Conservation (phyloP, 2,113 vertebrate species). For the Numida meleagris region DNA sequence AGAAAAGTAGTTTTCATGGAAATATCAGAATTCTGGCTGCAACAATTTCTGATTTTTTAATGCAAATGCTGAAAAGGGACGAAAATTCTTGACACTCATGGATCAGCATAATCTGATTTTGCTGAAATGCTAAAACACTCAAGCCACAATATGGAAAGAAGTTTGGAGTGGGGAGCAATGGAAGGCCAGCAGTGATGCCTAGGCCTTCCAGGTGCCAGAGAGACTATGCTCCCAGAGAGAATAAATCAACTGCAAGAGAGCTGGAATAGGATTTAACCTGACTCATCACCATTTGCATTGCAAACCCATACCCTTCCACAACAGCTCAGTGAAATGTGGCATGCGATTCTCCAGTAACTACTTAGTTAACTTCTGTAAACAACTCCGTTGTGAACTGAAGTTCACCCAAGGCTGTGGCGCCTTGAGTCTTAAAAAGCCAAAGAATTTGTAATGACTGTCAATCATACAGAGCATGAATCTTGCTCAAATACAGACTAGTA, state of each 20-base stretch:
- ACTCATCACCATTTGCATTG: neutral
- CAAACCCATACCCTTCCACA: neutral
- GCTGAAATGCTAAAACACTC: neutral
- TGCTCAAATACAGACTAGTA: neutral
- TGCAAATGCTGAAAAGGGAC: neutral
- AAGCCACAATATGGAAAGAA: neutral
- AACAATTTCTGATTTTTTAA: neutral
- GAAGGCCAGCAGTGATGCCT: neutral
- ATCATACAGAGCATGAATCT: neutral
- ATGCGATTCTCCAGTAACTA: neutral
- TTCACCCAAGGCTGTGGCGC: neutral
- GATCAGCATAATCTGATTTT: neutral
- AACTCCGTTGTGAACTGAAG: conserved; percentile 19
- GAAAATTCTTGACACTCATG: neutral
- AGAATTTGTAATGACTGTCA: conserved; percentile 19
- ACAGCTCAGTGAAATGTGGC: neutral
- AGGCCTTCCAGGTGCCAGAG: neutral
- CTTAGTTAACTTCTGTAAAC: conserved; percentile 35
- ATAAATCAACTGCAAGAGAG: neutral
- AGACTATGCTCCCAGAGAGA: neutral
- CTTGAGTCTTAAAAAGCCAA: conserved; percentile 9
- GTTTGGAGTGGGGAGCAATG: neutral
- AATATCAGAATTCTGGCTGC: neutral
- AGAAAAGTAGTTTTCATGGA: neutral
- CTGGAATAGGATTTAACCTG: neutral